Base-by-base conservation (phyloP, 2,888 invertebrate genomes). In the Chorisops tibialis region DNA sequence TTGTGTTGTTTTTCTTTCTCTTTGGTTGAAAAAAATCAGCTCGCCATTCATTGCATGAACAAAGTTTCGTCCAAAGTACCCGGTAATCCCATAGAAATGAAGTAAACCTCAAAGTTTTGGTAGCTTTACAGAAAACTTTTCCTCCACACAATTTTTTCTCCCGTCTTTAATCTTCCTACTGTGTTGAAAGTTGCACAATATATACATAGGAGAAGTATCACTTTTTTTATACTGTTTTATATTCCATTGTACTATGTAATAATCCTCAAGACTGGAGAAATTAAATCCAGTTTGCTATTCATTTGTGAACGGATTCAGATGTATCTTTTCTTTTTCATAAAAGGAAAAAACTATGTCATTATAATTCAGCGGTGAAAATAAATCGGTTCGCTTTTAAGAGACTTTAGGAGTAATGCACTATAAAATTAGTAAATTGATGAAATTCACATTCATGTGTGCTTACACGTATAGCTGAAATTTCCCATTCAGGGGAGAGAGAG, bases 61-160 rank as follows among this genome's bases (percentile, higher is more conserved):
- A 50, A 56, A 45, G 9, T 56, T 35, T 45, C 16, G 43, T 56
- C 43, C 18, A 56, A 56, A 56, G 30, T 56, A n/a, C 35, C n/a
- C 35, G 39, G 21, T 56, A 56, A 56, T 56, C 56, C 45, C 35
- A 54, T 30, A 43, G 54, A 54, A 45, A 45, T 43, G 56, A 56
- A 56, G 45, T 45, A 56, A 56, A 45, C 56, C 56, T 43, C 43
- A 7, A 30, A 43, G 56, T 45, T 52, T 7, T 52, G 30, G 14
- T 43, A 56, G 43, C 56, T 56, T 43, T 30, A 43, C 45, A 19
- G 14, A 56, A 56, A 56, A n/a, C 43, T 56, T 56, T 45, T 18
- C 30, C 43, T 43, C 7, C 43, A 24, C 16, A 30, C 16, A 45
- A 45, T 9, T 56, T 52, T 56, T 56, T 43, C 16, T 56, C 43